Evolutionary conservation across 2,888 invertebrate species (phyloP).

Genomic region (Leptopilina drosophilae): DNA sequence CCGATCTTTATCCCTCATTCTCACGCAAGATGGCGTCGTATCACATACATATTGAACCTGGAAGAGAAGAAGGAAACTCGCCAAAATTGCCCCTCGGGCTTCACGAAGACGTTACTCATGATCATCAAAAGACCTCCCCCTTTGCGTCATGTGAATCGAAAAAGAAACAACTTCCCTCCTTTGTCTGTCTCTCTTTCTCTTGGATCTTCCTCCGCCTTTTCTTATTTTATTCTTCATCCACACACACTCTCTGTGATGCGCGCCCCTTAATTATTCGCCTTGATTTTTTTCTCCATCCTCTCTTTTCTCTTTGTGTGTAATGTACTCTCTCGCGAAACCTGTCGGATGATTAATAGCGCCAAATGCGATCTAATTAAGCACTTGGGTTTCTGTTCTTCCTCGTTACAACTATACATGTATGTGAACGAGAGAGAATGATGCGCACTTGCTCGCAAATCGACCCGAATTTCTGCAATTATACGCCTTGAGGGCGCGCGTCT

Average conservation of each 20-base stretch:
- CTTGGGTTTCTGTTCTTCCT: conserved; percentile 43
- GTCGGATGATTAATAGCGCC: conserved; percentile 66
- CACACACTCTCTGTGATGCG: conserved; percentile 1
- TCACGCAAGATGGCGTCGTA: conserved; percentile 38
- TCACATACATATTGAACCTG: conserved; percentile 1
- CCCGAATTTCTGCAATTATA: conserved; percentile 34
- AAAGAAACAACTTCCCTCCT: conserved; percentile 40
- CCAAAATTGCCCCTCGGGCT: conserved; percentile 14
- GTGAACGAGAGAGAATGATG: neutral
- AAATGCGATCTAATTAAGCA: conserved; percentile 67
- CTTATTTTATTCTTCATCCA: conserved; percentile 15
- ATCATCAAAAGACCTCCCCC: conserved; percentile 32
- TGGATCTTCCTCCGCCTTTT: conserved; percentile 24
- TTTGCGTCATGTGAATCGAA: conserved; percentile 1
- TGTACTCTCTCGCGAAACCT: conserved; percentile 43
- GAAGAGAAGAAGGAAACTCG: neutral
- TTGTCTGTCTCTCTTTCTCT: neutral
- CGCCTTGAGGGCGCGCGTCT: conserved; percentile 10
- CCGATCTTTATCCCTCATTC: conserved; percentile 40
- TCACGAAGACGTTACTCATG: conserved; percentile 39
- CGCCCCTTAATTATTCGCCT: conserved; percentile 52
- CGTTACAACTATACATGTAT: conserved; percentile 22
- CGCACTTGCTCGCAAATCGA: neutral
- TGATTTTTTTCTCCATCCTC: no score
- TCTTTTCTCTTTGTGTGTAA: conserved; percentile 46